Evolutionary conservation across 2,113 vertebrate species (phyloP).

Genomic region (Aegypius monachus): DNA sequence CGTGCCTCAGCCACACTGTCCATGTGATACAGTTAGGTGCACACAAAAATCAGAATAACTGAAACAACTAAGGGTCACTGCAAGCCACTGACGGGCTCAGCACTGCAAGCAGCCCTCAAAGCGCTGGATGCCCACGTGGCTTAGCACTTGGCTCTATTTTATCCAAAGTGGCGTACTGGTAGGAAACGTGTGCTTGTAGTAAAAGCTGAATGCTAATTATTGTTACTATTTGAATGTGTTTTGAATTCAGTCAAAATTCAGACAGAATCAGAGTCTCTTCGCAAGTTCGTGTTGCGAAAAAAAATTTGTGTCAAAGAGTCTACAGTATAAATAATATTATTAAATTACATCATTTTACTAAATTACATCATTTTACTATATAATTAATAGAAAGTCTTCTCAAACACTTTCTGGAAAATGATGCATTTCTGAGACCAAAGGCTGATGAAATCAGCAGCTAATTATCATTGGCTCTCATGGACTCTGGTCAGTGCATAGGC

Average conservation of each 20-base stretch:
- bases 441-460: constrained; percentile 6
- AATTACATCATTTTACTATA: constrained; percentile 50
- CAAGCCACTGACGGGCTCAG: background rate
- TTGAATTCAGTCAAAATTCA: constrained; percentile 11
- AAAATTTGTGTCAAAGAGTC: background rate
- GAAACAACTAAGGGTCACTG: background rate
- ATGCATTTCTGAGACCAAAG: constrained; percentile 35
- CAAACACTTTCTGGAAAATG: constrained; percentile 18
- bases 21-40: rapidly evolving
- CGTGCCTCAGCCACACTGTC: background rate
- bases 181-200: background rate
- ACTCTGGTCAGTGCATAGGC: background rate
- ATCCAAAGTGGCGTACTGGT: background rate
- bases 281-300: background rate
- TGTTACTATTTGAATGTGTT: background rate
- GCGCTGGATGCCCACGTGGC: background rate
- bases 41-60: background rate
- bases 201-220: background rate
- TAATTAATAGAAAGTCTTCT: constrained; percentile 36
- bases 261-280: background rate
- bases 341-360: constrained; percentile 41
- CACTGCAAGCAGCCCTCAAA: background rate
- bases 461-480: constrained; percentile 1
- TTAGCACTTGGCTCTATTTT: background rate
- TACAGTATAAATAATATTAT: background rate